These are phyloP conservation scores for Drosophila triauraria DNA, from an alignment of 1,140 invertebrate genomes.

Conservation along the genomic window DNA sequence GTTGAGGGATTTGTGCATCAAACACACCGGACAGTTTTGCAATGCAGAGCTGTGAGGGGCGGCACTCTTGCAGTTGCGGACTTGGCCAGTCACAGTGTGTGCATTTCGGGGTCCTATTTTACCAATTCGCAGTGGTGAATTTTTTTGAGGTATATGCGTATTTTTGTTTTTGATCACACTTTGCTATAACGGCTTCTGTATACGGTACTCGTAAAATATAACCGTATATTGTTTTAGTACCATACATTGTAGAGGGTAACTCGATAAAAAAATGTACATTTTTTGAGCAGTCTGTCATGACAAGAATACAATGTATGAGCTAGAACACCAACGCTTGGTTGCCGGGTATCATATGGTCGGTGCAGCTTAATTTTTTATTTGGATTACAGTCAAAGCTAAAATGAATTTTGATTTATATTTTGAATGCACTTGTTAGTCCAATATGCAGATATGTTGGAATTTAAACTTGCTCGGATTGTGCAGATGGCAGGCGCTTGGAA, in stretches of 20 bases:
- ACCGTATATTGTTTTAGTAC: background rate
- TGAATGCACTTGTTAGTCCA: slow-evolving; percentile 47
- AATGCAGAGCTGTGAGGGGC: slow-evolving; percentile 54
- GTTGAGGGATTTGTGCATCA: slow-evolving; percentile 81
- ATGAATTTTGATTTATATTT: slow-evolving; percentile 76
- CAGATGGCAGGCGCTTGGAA: slow-evolving; percentile 12
- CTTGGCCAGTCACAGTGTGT: slow-evolving; percentile 62
- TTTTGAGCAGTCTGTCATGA: too few species aligned
- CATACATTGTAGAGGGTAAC: background rate
- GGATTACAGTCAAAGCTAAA: slow-evolving; percentile 70
- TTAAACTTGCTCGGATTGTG: slow-evolving; percentile 69
- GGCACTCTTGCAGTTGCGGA: slow-evolving; percentile 41
- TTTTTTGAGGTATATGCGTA: slow-evolving; percentile 16
- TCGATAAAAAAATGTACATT: background rate
- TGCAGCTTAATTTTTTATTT: slow-evolving; percentile 41
- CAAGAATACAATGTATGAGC: background rate
- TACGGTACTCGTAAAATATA: background rate
- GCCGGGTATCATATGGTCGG: slow-evolving; percentile 16
- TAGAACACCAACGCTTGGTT: background rate
- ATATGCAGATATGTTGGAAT: slow-evolving; percentile 71
- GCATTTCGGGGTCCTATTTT: slow-evolving; percentile 38
- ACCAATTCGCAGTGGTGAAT: slow-evolving; percentile 10
- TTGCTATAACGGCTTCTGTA: slow-evolving; percentile 9
- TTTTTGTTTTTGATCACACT: slow-evolving; percentile 50
- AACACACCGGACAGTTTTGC: slow-evolving; percentile 79